Conservation (phyloP, 2,797 vertebrate genomes). For the Hipposideros larvatus region DNA sequence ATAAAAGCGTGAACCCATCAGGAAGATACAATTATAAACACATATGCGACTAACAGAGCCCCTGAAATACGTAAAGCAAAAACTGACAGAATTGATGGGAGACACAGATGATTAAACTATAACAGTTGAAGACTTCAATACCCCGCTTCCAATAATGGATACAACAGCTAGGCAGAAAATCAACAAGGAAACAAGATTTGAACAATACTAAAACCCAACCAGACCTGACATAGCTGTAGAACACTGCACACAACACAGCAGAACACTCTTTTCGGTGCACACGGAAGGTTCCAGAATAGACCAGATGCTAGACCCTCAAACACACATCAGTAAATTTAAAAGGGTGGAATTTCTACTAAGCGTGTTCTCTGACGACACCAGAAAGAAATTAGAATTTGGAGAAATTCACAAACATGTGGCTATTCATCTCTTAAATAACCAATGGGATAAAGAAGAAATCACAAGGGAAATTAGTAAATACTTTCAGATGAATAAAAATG, state of each 20-base stretch:
- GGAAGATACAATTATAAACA: slow-evolving; percentile 17
- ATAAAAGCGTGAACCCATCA: not conserved
- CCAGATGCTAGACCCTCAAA: not conserved
- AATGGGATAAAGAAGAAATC: not conserved
- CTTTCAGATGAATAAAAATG: not conserved
- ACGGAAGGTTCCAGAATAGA: not conserved
- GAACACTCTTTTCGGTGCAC: not conserved
- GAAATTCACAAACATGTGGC: slow-evolving; percentile 4
- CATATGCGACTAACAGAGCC: not conserved
- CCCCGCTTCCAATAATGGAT: not conserved
- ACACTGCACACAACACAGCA: not conserved
- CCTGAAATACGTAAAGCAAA: not conserved
- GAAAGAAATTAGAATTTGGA: not conserved
- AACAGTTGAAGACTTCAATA: not conserved
- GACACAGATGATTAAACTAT: not conserved
- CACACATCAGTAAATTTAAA: not conserved
- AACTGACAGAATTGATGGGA: not conserved
- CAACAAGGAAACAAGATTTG: not conserved
- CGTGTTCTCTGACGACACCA: not conserved
- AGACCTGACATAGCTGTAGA: not conserved
- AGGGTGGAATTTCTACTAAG: not conserved
- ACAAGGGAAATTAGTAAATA: not conserved
- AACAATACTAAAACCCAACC: not conserved
- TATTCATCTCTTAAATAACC: slow-evolving; percentile 3
- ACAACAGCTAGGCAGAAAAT: not conserved